Evolutionary conservation across 2,797 vertebrate species (phyloP).

Genomic region (Euphonia xanthogaster): DNA sequence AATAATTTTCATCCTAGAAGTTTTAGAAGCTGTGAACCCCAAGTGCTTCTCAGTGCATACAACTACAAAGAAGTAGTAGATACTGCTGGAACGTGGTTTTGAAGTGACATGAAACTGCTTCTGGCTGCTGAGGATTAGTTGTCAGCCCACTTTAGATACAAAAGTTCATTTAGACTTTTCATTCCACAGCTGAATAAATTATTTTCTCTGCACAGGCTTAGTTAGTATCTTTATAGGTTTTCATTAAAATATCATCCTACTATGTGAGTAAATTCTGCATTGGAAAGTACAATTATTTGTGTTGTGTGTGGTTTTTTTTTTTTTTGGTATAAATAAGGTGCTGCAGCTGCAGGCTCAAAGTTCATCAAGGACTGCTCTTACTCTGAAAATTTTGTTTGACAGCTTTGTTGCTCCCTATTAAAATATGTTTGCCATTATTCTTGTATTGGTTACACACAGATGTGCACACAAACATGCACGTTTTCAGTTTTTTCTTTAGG

Average conservation of each 20-base stretch:
- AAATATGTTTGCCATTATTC: not conserved
- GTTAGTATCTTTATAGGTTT: not conserved
- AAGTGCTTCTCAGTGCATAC: not conserved
- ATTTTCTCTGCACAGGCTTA: not conserved
- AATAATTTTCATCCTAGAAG: not conserved
- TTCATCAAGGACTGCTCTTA: not conserved
- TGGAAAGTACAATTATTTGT: not conserved
- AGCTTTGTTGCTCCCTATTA: not conserved
- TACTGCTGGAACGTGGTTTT: not conserved
- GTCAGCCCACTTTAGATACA: not conserved
- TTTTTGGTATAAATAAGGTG: not conserved
- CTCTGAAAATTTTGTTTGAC: not conserved
- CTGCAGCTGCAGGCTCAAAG: not conserved
- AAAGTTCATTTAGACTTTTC: not conserved
- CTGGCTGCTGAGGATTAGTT: conserved; percentile 9
- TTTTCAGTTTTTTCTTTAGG: not conserved
- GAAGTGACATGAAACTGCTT: not conserved
- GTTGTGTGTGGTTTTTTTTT: not conserved
- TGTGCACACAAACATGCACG: rapidly evolving
- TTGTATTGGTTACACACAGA: not conserved
- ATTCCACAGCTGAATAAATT: not conserved
- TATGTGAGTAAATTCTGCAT: not conserved
- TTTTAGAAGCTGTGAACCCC: not conserved
- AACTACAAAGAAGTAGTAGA: not conserved
- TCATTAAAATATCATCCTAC: not conserved